Percentiles rank a stretch among this genome's conserved stretches.
These are phyloP conservation scores for Cosmorhoe ocellata DNA, from an alignment of 2,888 invertebrate genomes.

Conservation along the genomic window DNA sequence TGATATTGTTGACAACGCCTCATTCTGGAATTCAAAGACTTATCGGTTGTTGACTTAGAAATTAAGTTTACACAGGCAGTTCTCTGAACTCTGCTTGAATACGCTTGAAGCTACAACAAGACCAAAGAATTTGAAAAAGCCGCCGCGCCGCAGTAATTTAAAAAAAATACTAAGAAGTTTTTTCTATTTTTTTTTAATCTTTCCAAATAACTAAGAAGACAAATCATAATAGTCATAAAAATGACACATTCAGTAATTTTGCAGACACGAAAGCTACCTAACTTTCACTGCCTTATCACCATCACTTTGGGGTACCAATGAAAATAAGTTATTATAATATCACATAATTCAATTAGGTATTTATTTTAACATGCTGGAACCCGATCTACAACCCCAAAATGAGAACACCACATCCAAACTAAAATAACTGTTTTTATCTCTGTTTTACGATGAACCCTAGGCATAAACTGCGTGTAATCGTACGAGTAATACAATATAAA, in stretches of 20 bases:
- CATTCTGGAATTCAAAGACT: constrained; percentile 19
- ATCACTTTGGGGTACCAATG: too few relatives aligned
- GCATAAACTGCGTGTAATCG: constrained; percentile 31
- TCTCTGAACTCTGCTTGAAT: constrained; percentile 4
- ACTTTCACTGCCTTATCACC: too few relatives aligned
- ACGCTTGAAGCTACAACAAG: neutral
- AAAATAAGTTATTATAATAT: too few relatives aligned
- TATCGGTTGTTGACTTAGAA: constrained; percentile 9
- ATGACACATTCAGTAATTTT: too few relatives aligned
- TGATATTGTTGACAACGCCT: constrained; percentile 20
- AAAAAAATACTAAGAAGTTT: too few relatives aligned
- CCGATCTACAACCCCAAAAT: neutral
- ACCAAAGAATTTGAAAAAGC: neutral
- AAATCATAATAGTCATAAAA: too few relatives aligned
- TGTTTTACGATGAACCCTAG: constrained; percentile 31
- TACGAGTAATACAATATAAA: constrained; percentile 34
- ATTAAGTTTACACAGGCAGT: neutral
- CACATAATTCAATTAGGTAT: too few relatives aligned
- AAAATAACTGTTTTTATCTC: constrained; percentile 29
- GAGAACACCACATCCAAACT: constrained; percentile 9
- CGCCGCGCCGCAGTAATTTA: too few relatives aligned
- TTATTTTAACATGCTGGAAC: too few relatives aligned
- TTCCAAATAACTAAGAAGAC: too few relatives aligned
- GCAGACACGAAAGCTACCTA: too few relatives aligned
- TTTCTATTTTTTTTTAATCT: too few relatives aligned